Base-by-base conservation (phyloP, 2,888 invertebrate genomes). In the Oxycera nigricornis region DNA sequence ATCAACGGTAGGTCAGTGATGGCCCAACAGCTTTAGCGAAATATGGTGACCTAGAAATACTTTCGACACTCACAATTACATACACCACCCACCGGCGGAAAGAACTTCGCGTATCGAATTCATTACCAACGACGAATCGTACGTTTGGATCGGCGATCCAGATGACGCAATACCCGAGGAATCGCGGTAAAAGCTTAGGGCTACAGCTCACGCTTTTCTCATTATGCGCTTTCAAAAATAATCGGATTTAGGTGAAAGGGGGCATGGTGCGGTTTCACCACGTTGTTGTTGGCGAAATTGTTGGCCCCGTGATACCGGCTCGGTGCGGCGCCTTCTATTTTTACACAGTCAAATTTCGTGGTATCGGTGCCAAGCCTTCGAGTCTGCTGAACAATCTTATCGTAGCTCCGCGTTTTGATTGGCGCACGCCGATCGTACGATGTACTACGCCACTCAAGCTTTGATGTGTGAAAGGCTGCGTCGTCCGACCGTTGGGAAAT, bases 311-410 rank as follows among this genome's bases (percentile, higher is more conserved):
- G 26, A 2, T 2, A n/a, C 24, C 30, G 14, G 30, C 30, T 11
- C 30, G 9, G 4, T 14, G 28, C 22, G 59, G 59, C 30, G 30
- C 30, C 59, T 59, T 59, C n/a, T 59, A 28, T 59, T 59, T 59
- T 26, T 59, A 59, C 28, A 30, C 26, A 28, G 24, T 22, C 20
- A 26, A 30, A 28, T 59, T 28, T 59, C 59, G 14, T 30, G 14
- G 30, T 59, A 59, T 59, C 59, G 30, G 59, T 59, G 59, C 59
- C 59, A 59, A 59, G 59, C 59, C 59, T 59, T 59, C 59, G n/a
- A 28, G 30, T 30, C 22, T 30, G 14, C n/a, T 28, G 59, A 28
- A 59, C n/a, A 22, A 14, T 1, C n/a, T 59, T 59, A 59, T 59
- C 30, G 59, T n/a, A 6, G 22, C 26, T 4, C 2, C 17, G 26